Evolutionary conservation across 2,888 invertebrate species (phyloP), one percentile per base, ranked within the genome.

Genomic region (Ethmia dodecea): DNA sequence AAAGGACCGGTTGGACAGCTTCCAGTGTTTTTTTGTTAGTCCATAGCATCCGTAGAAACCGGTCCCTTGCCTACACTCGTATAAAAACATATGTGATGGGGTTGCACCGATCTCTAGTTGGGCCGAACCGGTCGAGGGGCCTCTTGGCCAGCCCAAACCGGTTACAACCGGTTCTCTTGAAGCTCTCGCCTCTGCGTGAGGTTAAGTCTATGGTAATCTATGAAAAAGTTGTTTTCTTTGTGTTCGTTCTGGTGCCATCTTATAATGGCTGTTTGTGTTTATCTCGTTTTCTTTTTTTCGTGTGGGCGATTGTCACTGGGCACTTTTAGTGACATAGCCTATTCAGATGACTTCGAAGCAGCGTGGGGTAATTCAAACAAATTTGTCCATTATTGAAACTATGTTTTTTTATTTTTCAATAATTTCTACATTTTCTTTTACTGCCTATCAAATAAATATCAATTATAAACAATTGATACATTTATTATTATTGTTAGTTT

Each of bases 391-490:
- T 81, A 66, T 83, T 79, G 76, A 81, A 83, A 75, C 84, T 80
- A 80, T 84, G 78, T 84, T 80, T 83, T 84, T 77, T 70, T 69
- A 75, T 78, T 73, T 64, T 60, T 70, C 68, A 68, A 73, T 80
- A 73, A 75, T 78, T 79, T 80, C 83, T 81, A 84, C 81, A 84
- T 70, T 77, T 74, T 71, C 68, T 51, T 69, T 83, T 78, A 80
- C 73, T 62, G 76, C 68, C 81, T 84, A 83, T 81, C 73, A 83
- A 78, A 79, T 81, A 79, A 76, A 76, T 78, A 84, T 81, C 83
- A 83, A 84, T 84, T 67, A 77, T 76, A 81, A 80, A 80, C 73
- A 81, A 84, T 84, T 80, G 84, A 83, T 81, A 77, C 72, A 75
- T 71, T 71, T 61, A 71, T 64, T 54, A 65, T 70, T 73, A 77